Evolutionary conservation across 2,113 vertebrate species (phyloP), one percentile per base, ranked within the genome.

Genomic region (Pithys albifrons): DNA sequence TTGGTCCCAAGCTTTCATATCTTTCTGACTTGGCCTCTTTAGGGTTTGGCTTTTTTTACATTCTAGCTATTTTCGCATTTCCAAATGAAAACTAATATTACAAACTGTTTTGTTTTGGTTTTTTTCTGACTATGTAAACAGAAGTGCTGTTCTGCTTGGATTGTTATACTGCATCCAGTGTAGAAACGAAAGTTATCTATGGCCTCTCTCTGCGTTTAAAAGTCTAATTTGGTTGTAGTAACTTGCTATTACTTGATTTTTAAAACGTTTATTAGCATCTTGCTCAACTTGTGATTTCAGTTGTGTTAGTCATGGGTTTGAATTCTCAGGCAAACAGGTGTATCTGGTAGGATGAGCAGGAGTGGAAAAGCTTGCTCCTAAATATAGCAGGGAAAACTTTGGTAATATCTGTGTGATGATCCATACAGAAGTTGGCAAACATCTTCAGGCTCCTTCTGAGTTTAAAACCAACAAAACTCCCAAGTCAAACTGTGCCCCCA

Each of bases 241-340:
- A 87, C 92, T 89, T 95, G 95, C 77, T 91, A 24, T 93, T 96
- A 93, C 82, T 92, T 97, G 77, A 92, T 80, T 97, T 97, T 94
- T 89, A 90, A 93, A 83, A 88, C 45, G 58, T 91, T 92, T 66
- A 77, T 89, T 95, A 95, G 58, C 80, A 82, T 67, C 93, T 96
- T 97, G 85, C 93, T 95, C 76, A 95, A 76, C 93, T 75, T 92
- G 88, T 93, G 93, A 79, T 93, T 95, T 96, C 78, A 73, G 74
- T 80, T 23, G 85, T 70, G 93, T 97, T 96, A 96, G 55, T 97
- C 82, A 95, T 92, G 18, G 0, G 49, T 86, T 85, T 76, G 96
- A 90, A 71, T 94, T 77, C 70, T 85, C 78, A 80, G 64, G 37
- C 93, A 97, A 97, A 91, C 92, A 96, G 73, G 84, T 96, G 89